These are phyloP conservation scores for Orthosia gracilis DNA, from an alignment of 2,888 invertebrate genomes.

Conservation along the genomic window DNA sequence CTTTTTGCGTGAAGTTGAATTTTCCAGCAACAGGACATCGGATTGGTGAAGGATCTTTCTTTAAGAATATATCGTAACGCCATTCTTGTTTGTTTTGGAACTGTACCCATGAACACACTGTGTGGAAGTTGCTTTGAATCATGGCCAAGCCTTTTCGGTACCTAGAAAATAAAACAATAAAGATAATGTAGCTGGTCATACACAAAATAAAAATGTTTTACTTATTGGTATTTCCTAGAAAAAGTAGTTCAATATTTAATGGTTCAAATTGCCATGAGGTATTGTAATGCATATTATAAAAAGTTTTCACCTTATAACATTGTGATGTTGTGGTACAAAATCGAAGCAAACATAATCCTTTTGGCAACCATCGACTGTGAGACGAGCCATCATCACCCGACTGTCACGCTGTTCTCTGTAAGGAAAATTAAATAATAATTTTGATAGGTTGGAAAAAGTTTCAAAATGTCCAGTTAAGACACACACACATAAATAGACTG, in stretches of 20 bases:
- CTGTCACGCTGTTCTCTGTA: constrained; percentile 96
- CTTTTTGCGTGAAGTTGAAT: constrained; percentile 97
- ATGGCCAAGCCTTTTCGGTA: constrained; percentile 97
- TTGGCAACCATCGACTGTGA: constrained; percentile 99
- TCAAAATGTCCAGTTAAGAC: no score
- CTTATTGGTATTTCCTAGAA: no score
- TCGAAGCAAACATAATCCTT: constrained; percentile 99
- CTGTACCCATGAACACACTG: constrained; percentile 98
- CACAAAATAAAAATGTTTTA: no score
- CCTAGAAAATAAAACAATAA: constrained; percentile 82
- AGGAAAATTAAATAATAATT: constrained; percentile 30
- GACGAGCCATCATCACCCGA: constrained; percentile 98
- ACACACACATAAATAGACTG: no score
- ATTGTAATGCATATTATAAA: neutral
- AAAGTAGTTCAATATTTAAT: neutral
- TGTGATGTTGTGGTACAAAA: constrained; percentile 98
- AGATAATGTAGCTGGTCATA: no score
- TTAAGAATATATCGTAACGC: constrained; percentile 96
- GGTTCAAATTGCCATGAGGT: neutral
- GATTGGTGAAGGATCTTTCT: constrained; percentile 97
- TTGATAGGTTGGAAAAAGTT: neutral
- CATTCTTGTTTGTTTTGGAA: constrained; percentile 96
- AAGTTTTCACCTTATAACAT: constrained; percentile 93
- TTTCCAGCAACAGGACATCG: constrained; percentile 99
- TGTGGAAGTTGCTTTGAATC: constrained; percentile 97